These are phyloP conservation scores for Trichogramma pretiosum DNA, from an alignment of 1,140 invertebrate genomes.

Conservation along the genomic window DNA sequence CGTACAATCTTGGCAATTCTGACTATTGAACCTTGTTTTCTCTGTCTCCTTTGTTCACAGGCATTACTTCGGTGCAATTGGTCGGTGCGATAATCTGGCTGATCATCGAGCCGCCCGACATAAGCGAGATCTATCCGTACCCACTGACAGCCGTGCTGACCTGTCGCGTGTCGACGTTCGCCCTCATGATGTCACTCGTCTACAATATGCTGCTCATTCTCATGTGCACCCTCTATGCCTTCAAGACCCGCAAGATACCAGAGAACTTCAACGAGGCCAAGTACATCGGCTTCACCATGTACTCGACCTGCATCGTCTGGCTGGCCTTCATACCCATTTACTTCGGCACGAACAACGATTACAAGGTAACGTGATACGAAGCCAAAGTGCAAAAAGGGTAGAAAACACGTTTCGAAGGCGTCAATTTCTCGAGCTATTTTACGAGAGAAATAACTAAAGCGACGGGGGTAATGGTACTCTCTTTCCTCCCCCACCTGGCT, in stretches of 20 bases:
- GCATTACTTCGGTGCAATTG: constrained; percentile 54
- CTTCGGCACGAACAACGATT: constrained; percentile 59
- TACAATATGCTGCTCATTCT: constrained; percentile 69
- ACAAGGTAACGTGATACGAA: constrained; percentile 49
- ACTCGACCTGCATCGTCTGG: constrained; percentile 69
- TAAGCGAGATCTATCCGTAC: constrained; percentile 51
- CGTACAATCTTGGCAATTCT: no score
- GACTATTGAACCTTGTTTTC: no score
- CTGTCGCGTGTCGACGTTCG: constrained; percentile 62
- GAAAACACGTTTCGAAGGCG: not conserved
- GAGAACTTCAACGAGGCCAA: constrained; percentile 68
- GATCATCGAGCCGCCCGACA: constrained; percentile 55
- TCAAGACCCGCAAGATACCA: constrained; percentile 65
- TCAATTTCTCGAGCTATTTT: no score
- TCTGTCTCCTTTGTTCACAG: constrained; percentile 27
- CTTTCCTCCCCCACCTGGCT: no score
- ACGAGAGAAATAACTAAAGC: no score
- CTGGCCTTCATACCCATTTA: constrained; percentile 65
- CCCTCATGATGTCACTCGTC: constrained; percentile 61
- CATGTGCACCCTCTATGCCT: constrained; percentile 65
- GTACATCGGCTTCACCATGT: constrained; percentile 67
- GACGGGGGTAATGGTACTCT: no score
- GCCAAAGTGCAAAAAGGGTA: constrained; percentile 8
- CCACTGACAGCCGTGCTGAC: constrained; percentile 54
- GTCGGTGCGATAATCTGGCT: constrained; percentile 58